Percentiles rank a stretch among this genome's conserved stretches.
These are phyloP conservation scores for Drosophila pseudotalamancana DNA, from an alignment of 2,888 invertebrate genomes.

Conservation along the genomic window DNA sequence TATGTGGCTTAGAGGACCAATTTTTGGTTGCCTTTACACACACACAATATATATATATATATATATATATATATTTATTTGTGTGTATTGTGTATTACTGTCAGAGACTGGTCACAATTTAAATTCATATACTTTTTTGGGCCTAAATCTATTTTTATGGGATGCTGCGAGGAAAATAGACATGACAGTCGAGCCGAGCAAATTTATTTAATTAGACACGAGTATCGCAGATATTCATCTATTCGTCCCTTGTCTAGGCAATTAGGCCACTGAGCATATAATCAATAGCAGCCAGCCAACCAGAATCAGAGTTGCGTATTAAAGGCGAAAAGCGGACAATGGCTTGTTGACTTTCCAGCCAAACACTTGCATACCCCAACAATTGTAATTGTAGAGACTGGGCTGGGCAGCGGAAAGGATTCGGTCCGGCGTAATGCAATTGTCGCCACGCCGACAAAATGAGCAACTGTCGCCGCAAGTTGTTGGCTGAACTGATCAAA, in stretches of 20 bases:
- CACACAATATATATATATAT: neutral
- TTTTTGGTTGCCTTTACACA: slow-evolving; percentile 53
- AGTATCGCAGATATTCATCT: neutral
- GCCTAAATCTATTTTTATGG: slow-evolving; percentile 43
- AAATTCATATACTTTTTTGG: slow-evolving; percentile 48
- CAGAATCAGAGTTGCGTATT: neutral
- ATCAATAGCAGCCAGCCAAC: neutral
- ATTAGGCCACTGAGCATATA: neutral
- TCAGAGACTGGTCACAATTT: slow-evolving; percentile 39
- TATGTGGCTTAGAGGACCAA: slow-evolving; percentile 73
- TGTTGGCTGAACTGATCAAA: slow-evolving; percentile 16
- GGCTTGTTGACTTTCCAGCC: neutral
- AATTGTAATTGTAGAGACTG: neutral
- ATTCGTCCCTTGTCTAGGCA: neutral
- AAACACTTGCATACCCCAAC: neutral
- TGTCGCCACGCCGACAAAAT: slow-evolving; percentile 19
- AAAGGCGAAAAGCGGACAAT: neutral
- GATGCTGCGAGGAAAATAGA: neutral
- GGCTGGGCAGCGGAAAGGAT: neutral
- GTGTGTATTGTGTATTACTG: neutral
- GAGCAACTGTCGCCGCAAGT: slow-evolving; percentile 29
- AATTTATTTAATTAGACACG: slow-evolving; percentile 31
- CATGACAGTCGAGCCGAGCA: neutral
- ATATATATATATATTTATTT: neutral
- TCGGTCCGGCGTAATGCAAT: slow-evolving; percentile 4